phyloP scores from a whole-genome alignment of 2,888 invertebrate genomes.

The Aporophyla lueneburgensis region DNA sequence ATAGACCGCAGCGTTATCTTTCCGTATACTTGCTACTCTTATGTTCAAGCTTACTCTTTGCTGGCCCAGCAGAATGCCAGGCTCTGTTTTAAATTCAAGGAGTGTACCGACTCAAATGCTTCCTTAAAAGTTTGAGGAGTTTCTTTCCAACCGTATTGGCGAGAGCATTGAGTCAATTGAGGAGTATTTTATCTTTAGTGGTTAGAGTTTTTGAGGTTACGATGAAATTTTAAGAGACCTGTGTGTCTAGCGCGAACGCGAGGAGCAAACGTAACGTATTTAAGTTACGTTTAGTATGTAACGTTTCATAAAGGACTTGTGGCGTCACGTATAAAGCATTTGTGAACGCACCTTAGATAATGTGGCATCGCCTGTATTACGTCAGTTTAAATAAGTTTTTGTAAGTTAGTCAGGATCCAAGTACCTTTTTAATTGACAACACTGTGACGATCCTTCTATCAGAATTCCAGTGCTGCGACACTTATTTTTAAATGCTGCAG shows the following conservation, averaged over 20 bases:
- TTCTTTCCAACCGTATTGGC: constrained; percentile 33
- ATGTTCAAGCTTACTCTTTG: constrained; percentile 54
- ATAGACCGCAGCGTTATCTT: constrained; percentile 74
- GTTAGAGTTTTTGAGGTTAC: not conserved
- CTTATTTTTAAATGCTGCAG: no score
- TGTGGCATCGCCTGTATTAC: no score
- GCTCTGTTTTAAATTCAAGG: constrained; percentile 57
- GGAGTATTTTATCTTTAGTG: constrained; percentile 21
- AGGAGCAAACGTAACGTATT: not conserved
- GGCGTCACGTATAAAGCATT: no score
- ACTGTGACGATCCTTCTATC: no score
- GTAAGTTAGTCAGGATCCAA: no score
- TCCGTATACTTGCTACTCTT: constrained; percentile 60
- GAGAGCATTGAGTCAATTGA: constrained; percentile 23
- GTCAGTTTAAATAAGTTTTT: no score
- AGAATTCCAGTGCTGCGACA: no score
- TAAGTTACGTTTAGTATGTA: not conserved
- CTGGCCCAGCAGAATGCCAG: constrained; percentile 34
- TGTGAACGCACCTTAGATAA: no score
- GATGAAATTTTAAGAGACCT: constrained; percentile 2
- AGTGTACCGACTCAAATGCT: constrained; percentile 40
- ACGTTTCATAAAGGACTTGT: no score
- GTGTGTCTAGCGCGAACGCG: not conserved
- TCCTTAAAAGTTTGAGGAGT: constrained; percentile 32
- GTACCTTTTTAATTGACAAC: no score